Base-by-base conservation (phyloP, 1,140 invertebrate genomes). In the Gryon sp. region DNA sequence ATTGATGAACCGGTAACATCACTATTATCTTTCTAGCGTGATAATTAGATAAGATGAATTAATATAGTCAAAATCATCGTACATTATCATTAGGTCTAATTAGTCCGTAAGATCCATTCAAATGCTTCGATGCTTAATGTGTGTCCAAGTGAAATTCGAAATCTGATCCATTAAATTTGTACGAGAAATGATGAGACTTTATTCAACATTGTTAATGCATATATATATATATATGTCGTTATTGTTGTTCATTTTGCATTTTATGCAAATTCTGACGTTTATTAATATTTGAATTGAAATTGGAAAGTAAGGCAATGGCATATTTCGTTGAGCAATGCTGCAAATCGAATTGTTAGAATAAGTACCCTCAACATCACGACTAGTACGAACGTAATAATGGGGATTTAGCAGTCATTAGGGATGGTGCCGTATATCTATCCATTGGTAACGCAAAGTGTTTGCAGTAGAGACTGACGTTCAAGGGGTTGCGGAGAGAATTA, bases 371-470 rank as follows among this genome's bases (percentile, higher is more conserved):
- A 65, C 74, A 52, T 36, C 24, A 52, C 74, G 45, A 70, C 59
- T 20, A 43, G 52, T 70, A 76, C 63, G 76, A 81, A 78, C 80
- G 73, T 77, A 80, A 80, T 83, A 83, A 83, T 83, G 68, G 81
- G 76, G 81, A 83, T 83, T 83, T 81, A 81, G 66, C 75, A 80
- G 78, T 80, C 81, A 83, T 83, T 83, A 81, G 76, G 76, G 78
- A 79, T 79, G 75, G 80, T 76, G 80, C 76, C 70, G 77, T 68
- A 69, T 78, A 81, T 80, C 72, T 78, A 78, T 82, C 75, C 70
- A 76, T 80, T 76, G 66, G 76, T 73, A 82, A 81, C 78, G 76
- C 77, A 82, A 80, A 82, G 81, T 82, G 81, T 82, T 82, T 82
- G 77, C 77, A 72, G 57, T 76, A 55, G 62, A 50, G 55, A 45